These are phyloP conservation scores for Zhengitettix transpicula DNA, from an alignment of 2,888 invertebrate species.

Conservation along the genomic window DNA sequence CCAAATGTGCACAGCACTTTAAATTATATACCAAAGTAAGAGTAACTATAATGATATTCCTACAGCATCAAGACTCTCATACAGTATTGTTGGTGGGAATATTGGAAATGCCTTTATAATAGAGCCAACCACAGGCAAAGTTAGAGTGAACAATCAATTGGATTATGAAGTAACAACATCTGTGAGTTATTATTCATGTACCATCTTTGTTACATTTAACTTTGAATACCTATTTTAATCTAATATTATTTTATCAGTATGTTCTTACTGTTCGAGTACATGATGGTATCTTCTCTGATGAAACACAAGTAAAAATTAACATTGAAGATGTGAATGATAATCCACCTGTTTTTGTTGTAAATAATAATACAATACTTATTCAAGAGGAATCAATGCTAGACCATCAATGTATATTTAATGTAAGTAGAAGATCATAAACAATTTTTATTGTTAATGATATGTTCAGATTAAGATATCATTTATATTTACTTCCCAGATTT, in stretches of 20 bases:
- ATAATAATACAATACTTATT: slow-evolving; percentile 54
- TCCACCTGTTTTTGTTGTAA: slow-evolving; percentile 61
- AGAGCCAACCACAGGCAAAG: slow-evolving; percentile 68
- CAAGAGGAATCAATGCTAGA: slow-evolving; percentile 50
- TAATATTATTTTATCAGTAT: slow-evolving; percentile 36
- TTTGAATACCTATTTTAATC: slow-evolving; percentile 8
- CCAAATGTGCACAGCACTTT: not conserved
- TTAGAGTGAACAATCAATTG: slow-evolving; percentile 55
- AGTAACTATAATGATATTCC: not conserved
- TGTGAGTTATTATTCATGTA: slow-evolving; percentile 16
- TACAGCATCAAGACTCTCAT: slow-evolving; percentile 51
- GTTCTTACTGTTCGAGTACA: slow-evolving; percentile 67
- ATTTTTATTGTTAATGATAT: not conserved
- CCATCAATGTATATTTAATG: slow-evolving; percentile 50
- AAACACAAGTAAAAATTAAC: slow-evolving; percentile 65
- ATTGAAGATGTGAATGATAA: slow-evolving; percentile 88
- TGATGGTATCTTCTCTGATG: slow-evolving; percentile 70
- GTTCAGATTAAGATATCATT: not conserved
- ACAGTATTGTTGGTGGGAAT: slow-evolving; percentile 78
- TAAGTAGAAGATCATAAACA: slow-evolving; percentile 20
- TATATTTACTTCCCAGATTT: slow-evolving; percentile 25
- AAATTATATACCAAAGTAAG: not conserved
- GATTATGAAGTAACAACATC: slow-evolving; percentile 70
- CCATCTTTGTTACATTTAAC: not conserved
- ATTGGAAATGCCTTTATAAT: slow-evolving; percentile 73